These are phyloP conservation scores for Eilema griseolum DNA, from an alignment of 2,888 invertebrate genomes.

Conservation along the genomic window DNA sequence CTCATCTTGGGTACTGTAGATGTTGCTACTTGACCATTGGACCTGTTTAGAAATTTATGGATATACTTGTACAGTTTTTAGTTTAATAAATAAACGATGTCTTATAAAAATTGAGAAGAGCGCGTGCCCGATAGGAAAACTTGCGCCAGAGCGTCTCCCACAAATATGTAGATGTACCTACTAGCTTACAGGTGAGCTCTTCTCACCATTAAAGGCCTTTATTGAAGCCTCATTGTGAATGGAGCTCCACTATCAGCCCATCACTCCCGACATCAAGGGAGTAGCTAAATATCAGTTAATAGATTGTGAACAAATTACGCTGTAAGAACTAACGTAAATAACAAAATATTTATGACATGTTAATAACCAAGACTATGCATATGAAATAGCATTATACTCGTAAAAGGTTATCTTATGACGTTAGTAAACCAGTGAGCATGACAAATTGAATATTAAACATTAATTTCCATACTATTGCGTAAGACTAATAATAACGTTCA, in stretches of 20 bases:
- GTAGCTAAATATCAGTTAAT: background rate
- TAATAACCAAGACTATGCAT: background rate
- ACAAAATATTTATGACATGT: background rate
- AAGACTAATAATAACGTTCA: conserved; percentile 46
- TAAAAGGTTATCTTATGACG: conserved; percentile 14
- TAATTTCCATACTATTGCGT: conserved; percentile 53
- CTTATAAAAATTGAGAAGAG: too few species aligned
- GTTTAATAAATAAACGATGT: background rate
- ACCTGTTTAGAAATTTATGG: conserved; percentile 87
- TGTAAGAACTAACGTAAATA: background rate
- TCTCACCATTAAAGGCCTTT: background rate
- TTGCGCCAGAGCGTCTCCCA: background rate
- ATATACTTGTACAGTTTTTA: background rate
- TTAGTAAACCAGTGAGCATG: conserved; percentile 14
- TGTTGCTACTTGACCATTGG: conserved; percentile 99
- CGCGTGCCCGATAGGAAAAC: too few species aligned
- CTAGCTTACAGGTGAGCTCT: background rate
- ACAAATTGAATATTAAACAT: conserved; percentile 27
- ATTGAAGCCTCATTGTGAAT: background rate
- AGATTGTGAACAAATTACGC: background rate
- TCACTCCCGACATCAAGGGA: too few species aligned
- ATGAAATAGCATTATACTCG: conserved; percentile 10
- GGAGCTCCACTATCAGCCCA: too few species aligned
- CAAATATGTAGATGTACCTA: background rate
- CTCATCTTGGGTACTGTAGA: conserved; percentile 99